A percentile compares a stretch with the other conserved stretches of the same genome.
Conservation (phyloP, 2,888 invertebrate genomes). For the Silvanus unidentatus region DNA sequence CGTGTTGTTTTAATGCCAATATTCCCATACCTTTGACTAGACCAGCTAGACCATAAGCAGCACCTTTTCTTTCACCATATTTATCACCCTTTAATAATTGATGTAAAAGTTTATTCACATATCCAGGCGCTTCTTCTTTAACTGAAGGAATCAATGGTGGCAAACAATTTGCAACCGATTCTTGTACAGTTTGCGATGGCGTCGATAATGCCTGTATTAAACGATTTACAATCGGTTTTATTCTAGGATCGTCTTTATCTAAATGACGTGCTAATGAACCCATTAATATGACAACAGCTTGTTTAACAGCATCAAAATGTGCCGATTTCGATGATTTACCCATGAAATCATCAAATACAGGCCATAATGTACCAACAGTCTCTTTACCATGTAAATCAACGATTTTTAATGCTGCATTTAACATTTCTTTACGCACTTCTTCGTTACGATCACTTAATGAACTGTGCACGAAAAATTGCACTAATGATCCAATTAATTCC, state of each 20-base stretch:
- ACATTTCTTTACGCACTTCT: constrained; percentile 81
- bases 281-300: constrained; percentile 95
- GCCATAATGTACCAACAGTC: constrained; percentile 69
- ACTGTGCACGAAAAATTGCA: constrained; percentile 78
- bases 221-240: constrained; percentile 89
- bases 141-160: constrained; percentile 90
- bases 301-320: constrained; percentile 85
- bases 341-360: constrained; percentile 89
- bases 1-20: constrained; percentile 86
- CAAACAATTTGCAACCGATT: constrained; percentile 93
- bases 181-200: constrained; percentile 96
- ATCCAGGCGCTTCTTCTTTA: constrained; percentile 81
- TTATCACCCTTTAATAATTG: constrained; percentile 85
- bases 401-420: constrained; percentile 85
- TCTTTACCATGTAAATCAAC: constrained; percentile 91
- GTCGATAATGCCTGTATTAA: constrained; percentile 88
- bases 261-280: constrained; percentile 95
- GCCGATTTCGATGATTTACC: constrained; percentile 89
- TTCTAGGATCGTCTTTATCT: constrained; percentile 80
- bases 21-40: constrained; percentile 96
- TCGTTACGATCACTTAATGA: constrained; percentile 83
- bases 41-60: constrained; percentile 96
- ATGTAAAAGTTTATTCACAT: constrained; percentile 81
- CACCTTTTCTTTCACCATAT: constrained; percentile 90
- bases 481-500: constrained; percentile 62